Conservation (phyloP, 2,888 invertebrate genomes). For the Argyra leucocephala region DNA sequence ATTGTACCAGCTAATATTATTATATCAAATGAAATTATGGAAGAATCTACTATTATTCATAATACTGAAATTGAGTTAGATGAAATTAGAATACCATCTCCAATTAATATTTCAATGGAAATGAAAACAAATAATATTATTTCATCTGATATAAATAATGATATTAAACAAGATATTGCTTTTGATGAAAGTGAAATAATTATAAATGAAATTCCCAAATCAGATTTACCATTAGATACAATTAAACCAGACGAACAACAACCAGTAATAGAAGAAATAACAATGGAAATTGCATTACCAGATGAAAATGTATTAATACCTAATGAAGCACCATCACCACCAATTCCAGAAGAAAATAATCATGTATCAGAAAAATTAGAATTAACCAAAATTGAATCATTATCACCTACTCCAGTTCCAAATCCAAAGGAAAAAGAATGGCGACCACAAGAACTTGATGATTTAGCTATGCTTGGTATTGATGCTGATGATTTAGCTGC, state of each 20-base stretch:
- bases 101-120: background rate
- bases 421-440: slow-evolving; percentile 41
- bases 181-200: background rate
- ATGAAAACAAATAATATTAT: background rate
- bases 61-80: background rate
- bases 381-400: slow-evolving; percentile 18
- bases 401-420: slow-evolving; percentile 30
- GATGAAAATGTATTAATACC: background rate
- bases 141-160: too few species aligned
- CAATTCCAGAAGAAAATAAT: background rate
- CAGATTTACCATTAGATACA: too few species aligned
- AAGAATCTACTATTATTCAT: background rate
- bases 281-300: background rate
- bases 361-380: background rate
- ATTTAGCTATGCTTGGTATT: slow-evolving; percentile 75
- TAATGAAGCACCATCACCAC: background rate
- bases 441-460: slow-evolving; percentile 51
- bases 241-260: too few species aligned
- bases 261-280: too few species aligned
- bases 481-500: slow-evolving; percentile 62
- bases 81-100: background rate
- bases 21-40: background rate
- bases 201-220: too few species aligned
- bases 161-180: too few species aligned
- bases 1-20: slow-evolving; percentile 20